These are phyloP conservation scores for Monopis laevigella DNA, from an alignment of 2,888 invertebrate genomes.

Conservation along the genomic window DNA sequence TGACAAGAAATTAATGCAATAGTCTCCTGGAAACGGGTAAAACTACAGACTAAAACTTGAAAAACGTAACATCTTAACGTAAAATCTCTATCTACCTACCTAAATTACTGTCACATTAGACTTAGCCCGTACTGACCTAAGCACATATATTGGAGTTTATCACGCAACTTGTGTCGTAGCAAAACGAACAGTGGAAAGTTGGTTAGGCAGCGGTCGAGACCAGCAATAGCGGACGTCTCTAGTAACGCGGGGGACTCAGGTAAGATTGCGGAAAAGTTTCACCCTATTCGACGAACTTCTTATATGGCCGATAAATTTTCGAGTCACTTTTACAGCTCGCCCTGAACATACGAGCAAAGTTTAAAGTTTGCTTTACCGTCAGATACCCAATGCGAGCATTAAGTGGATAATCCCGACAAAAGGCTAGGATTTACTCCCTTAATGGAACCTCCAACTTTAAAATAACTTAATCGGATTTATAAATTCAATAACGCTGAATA, in stretches of 20 bases:
- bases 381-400: slow-evolving; percentile 27
- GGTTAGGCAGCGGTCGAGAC: slow-evolving; percentile 1
- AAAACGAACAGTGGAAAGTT: slow-evolving; percentile 9
- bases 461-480: slow-evolving; percentile 7
- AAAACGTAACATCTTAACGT: too few relatives aligned
- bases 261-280: slow-evolving; percentile 40
- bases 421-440: slow-evolving; percentile 10
- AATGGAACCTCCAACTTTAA: slow-evolving; percentile 4
- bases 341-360: slow-evolving; percentile 50
- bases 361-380: slow-evolving; percentile 23
- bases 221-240: slow-evolving; percentile 6
- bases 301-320: slow-evolving; percentile 58
- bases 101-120: slow-evolving; percentile 3
- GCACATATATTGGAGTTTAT: slow-evolving; percentile 26
- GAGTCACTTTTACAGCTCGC: slow-evolving; percentile 60
- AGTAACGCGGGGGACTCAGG: slow-evolving; percentile 26
- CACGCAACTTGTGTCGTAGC: slow-evolving; percentile 27
- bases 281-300: slow-evolving; percentile 40
- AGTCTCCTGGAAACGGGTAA: too few relatives aligned
- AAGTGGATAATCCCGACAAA: slow-evolving; percentile 46
- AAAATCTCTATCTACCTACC: too few relatives aligned
- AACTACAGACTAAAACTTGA: too few relatives aligned
- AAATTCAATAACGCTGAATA: slow-evolving; percentile 1
- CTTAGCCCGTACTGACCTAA: background rate
- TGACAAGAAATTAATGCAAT: too few relatives aligned